Evolutionary conservation across 2,888 invertebrate species (phyloP).

Genomic region (Stenodera caucasica): DNA sequence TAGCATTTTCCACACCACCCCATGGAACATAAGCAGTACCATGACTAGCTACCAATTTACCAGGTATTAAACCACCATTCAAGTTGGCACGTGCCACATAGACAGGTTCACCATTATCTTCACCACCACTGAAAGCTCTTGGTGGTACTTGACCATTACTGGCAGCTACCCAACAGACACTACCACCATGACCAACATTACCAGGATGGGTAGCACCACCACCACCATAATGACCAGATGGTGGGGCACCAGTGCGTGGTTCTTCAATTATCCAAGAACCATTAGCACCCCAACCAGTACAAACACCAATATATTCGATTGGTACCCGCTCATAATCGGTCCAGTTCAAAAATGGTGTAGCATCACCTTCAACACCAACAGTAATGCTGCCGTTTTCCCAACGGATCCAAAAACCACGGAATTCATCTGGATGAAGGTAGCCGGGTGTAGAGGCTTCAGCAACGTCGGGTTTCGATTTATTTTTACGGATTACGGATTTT

Average conservation of each 20-base stretch:
- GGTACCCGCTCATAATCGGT: conserved; percentile 71
- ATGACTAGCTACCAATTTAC: conserved; percentile 73
- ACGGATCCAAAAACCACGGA: conserved; percentile 79
- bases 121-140: conserved; percentile 69
- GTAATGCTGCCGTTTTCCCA: conserved; percentile 66
- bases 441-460: conserved; percentile 68
- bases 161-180: conserved; percentile 69
- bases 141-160: conserved; percentile 71
- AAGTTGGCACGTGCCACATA: conserved; percentile 72
- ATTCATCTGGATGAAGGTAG: conserved; percentile 72
- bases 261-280: conserved; percentile 76
- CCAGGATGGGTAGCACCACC: conserved; percentile 37
- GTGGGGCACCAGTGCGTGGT: neutral
- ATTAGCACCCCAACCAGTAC: conserved; percentile 84
- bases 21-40: conserved; percentile 70
- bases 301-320: conserved; percentile 75
- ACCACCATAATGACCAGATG: conserved; percentile 21
- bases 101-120: conserved; percentile 64
- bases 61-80: conserved; percentile 76
- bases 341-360: conserved; percentile 75
- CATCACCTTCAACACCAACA: conserved; percentile 60
- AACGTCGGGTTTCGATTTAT: conserved; percentile 63
- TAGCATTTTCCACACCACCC: conserved; percentile 73
- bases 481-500: conserved; percentile 80
- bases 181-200: no score